Evolutionary conservation across 1,140 invertebrate genomes (phyloP).

Genomic region (Pseudomyrmex cubaensis): DNA sequence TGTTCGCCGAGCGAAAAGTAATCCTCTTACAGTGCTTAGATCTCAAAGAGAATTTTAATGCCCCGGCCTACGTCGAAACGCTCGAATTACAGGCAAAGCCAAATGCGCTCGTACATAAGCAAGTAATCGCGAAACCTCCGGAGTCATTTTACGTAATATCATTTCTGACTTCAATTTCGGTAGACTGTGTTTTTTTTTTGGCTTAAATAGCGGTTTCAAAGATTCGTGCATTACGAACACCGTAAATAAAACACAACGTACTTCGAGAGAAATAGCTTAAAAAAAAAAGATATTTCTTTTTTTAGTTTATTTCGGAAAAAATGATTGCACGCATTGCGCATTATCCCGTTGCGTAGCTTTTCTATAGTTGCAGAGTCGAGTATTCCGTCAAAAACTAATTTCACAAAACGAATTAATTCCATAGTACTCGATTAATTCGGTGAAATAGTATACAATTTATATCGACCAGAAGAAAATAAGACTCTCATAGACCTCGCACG

Average conservation of each 20-base stretch:
- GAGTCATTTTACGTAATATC: conserved; percentile 31
- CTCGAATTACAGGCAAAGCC: conserved; percentile 28
- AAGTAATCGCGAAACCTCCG: background rate
- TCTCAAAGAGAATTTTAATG: conserved; percentile 55
- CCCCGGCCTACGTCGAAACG: conserved; percentile 19
- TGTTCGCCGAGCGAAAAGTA: conserved; percentile 20
- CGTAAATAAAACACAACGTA: too few relatives aligned
- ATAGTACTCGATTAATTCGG: too few relatives aligned
- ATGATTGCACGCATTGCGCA: too few relatives aligned
- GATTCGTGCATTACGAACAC: background rate
- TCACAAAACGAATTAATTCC: background rate
- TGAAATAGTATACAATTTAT: background rate
- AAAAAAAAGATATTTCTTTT: too few relatives aligned
- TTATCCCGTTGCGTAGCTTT: background rate
- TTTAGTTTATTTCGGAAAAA: too few relatives aligned
- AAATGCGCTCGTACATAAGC: conserved; percentile 45
- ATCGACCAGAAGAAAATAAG: background rate
- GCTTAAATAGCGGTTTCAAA: background rate
- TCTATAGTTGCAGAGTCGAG: background rate
- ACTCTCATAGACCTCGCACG: conserved; percentile 7
- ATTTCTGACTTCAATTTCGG: background rate
- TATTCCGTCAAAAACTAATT: background rate
- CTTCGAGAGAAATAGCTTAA: too few relatives aligned
- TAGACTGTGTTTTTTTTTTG: background rate
- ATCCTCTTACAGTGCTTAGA: conserved; percentile 43